Conservation (phyloP, 2,113 vertebrate species). For the Pica pica region DNA sequence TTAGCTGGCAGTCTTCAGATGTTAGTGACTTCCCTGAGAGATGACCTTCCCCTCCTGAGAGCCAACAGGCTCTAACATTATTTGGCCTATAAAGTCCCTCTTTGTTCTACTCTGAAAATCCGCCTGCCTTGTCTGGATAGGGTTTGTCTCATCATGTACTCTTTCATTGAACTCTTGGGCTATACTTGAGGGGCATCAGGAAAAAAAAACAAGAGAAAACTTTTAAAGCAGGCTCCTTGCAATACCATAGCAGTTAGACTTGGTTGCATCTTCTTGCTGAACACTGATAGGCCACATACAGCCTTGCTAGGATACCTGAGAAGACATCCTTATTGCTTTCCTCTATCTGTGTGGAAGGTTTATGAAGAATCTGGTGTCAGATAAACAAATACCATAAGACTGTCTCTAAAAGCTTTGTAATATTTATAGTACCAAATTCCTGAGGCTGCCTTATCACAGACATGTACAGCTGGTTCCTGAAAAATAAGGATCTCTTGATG, state of each 20-base stretch:
- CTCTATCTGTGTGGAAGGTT: neutral
- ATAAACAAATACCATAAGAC: neutral
- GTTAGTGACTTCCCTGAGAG: neutral
- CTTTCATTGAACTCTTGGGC: neutral
- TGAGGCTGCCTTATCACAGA: neutral
- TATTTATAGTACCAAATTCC: neutral
- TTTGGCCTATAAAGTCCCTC: neutral
- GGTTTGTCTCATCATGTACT: neutral
- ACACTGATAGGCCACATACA: neutral
- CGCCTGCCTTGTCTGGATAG: neutral
- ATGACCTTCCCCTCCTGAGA: neutral
- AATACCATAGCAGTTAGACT: neutral
- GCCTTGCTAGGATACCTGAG: neutral
- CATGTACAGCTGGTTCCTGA: neutral
- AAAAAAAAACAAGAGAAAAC: neutral
- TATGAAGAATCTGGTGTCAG: neutral
- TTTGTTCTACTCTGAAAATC: neutral
- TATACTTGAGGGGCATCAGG: neutral
- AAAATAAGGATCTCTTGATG: neutral
- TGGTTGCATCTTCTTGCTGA: neutral
- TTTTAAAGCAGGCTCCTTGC: neutral
- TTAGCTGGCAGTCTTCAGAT: neutral
- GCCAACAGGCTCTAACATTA: neutral
- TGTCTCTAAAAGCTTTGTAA: neutral
- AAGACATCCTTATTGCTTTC: neutral